These are phyloP conservation scores for Eptatretus atami DNA, from an alignment of 2,797 vertebrate genomes.

Conservation along the genomic window DNA sequence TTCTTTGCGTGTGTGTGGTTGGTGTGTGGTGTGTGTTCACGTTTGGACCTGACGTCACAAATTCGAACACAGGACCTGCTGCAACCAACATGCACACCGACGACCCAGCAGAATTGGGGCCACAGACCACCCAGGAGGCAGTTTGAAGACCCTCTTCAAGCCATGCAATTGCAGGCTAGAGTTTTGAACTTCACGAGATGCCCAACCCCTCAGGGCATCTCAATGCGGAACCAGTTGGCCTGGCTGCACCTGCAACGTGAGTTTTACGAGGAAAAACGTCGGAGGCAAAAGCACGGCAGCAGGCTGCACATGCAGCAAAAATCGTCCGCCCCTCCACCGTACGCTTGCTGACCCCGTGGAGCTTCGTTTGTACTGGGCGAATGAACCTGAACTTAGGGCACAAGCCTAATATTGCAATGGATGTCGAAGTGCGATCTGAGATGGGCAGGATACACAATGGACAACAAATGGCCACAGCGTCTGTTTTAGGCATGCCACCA, in stretches of 20 bases:
- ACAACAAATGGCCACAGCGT: slow-evolving; percentile 10
- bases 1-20: no score
- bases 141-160: slow-evolving; percentile 71
- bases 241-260: slow-evolving; percentile 93
- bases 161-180: slow-evolving; percentile 74
- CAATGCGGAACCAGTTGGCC: slow-evolving; percentile 61
- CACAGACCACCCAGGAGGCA: slow-evolving; percentile 24
- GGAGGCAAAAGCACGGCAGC: slow-evolving; percentile 36
- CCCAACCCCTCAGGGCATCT: slow-evolving; percentile 39
- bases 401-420: slow-evolving; percentile 23
- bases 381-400: slow-evolving; percentile 7
- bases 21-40: no score
- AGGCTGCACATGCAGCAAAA: no score
- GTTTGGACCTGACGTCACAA: no score
- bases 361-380: no score
- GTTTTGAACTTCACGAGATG: slow-evolving; percentile 27
- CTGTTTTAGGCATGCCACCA: no score
- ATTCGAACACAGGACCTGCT: no score
- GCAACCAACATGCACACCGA: no score
- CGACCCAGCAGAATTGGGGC: no score
- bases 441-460: slow-evolving; percentile 17
- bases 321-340: no score
- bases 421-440: slow-evolving; percentile 18
- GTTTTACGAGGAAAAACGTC: slow-evolving; percentile 71
- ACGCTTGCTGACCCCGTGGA: no score